phyloP scores from a whole-genome alignment of 2,888 invertebrate species.

The Caenorhabditis afra region DNA sequence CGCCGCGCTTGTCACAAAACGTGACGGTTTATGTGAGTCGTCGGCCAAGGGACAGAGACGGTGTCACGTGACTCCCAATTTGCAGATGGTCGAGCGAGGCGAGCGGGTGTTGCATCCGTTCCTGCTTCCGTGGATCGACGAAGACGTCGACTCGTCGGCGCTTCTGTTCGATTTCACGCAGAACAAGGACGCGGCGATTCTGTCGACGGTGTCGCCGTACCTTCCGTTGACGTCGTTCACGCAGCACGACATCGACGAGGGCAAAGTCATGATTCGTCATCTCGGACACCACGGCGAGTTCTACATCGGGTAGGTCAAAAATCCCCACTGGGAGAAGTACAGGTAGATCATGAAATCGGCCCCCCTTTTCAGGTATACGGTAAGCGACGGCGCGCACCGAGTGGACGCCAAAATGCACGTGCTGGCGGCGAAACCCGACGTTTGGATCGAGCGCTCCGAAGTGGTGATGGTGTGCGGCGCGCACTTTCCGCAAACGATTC shows the following conservation, averaged over 20 bases:
- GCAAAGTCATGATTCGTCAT: constrained; percentile 70
- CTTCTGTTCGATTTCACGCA: constrained; percentile 70
- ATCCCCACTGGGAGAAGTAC: too few relatives aligned
- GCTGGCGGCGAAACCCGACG: constrained; percentile 67
- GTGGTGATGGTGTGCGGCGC: constrained; percentile 42
- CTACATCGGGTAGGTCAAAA: constrained; percentile 33
- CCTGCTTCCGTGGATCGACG: constrained; percentile 75
- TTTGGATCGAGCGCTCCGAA: constrained; percentile 60
- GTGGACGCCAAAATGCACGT: constrained; percentile 65
- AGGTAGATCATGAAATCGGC: too few relatives aligned
- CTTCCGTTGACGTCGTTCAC: constrained; percentile 66
- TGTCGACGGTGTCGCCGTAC: constrained; percentile 70
- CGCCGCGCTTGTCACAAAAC: constrained; percentile 56
- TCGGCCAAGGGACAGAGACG: too few relatives aligned
- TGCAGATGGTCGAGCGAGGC: constrained; percentile 72
- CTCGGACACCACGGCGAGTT: constrained; percentile 64
- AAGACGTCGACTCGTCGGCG: constrained; percentile 69
- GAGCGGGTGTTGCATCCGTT: constrained; percentile 73
- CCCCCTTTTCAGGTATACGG: constrained; percentile 71
- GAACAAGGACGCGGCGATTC: constrained; percentile 67
- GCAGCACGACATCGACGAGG: constrained; percentile 64
- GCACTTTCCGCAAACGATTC: constrained; percentile 37
- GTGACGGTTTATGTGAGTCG: constrained; percentile 53
- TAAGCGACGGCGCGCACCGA: constrained; percentile 72
- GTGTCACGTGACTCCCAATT: neutral